Percentiles rank a stretch among this genome's conserved stretches.
phyloP scores from a whole-genome alignment of 2,888 invertebrate species.

The Eucriotettix oculatus region DNA sequence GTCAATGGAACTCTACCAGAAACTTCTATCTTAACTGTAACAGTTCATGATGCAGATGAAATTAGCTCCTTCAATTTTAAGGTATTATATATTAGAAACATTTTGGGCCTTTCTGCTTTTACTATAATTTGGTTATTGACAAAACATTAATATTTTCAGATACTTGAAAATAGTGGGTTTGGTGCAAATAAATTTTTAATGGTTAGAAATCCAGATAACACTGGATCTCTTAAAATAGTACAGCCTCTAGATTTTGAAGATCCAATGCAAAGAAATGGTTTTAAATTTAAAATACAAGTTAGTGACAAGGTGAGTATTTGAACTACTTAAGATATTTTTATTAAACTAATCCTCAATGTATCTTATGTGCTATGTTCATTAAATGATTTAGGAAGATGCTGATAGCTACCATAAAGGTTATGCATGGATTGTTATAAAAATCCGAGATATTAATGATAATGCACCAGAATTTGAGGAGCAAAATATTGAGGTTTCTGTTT shows the following conservation, averaged over 20 bases:
- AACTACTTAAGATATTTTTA: too few relatives aligned
- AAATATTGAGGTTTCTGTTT: conserved; percentile 80
- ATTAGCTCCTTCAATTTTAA: conserved; percentile 31
- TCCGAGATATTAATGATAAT: conserved; percentile 94
- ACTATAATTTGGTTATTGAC: not conserved
- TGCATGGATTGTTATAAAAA: conserved; percentile 84
- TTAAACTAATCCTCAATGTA: too few relatives aligned
- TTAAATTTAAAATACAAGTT: conserved; percentile 29
- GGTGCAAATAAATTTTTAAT: conserved; percentile 32
- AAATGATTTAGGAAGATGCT: conserved; percentile 38
- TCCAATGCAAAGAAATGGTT: conserved; percentile 30
- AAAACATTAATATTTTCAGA: conserved; percentile 11
- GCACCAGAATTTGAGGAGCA: conserved; percentile 87
- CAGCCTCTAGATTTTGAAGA: conserved; percentile 36
- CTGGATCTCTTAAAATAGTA: conserved; percentile 30
- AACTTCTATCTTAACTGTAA: conserved; percentile 29
- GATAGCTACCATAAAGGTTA: conserved; percentile 95
- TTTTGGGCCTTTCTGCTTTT: not conserved
- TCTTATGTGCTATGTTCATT: too few relatives aligned
- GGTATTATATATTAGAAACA: conserved; percentile 15
- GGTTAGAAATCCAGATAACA: conserved; percentile 30
- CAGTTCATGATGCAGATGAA: conserved; percentile 31
- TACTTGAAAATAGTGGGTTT: conserved; percentile 26
- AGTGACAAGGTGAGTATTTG: conserved; percentile 17
- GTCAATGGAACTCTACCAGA: conserved; percentile 28